Percentiles rank a stretch among this genome's conserved stretches.
These are phyloP conservation scores for Timandra comae DNA, from an alignment of 2,888 invertebrate genomes.

Conservation along the genomic window DNA sequence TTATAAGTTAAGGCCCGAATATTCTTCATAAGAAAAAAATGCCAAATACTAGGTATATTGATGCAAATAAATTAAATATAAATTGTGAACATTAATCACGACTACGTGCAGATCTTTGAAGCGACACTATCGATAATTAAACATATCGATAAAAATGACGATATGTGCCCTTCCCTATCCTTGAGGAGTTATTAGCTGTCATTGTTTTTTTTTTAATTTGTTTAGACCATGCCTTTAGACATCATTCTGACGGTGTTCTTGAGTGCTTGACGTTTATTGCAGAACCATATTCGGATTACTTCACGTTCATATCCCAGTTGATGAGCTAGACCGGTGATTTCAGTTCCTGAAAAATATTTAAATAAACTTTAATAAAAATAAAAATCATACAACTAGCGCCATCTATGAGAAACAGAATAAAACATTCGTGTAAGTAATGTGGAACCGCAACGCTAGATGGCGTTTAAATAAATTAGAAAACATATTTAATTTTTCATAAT, in stretches of 20 bases:
- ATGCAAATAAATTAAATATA: constrained; percentile 42
- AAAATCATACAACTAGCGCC: constrained; percentile 1
- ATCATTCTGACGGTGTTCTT: constrained; percentile 98
- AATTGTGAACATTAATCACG: constrained; percentile 38
- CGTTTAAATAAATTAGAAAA: too few species aligned
- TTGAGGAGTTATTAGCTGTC: constrained; percentile 21
- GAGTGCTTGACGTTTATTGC: constrained; percentile 97
- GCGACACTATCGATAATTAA: constrained; percentile 33
- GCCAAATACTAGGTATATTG: constrained; percentile 31
- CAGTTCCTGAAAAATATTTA: constrained; percentile 84
- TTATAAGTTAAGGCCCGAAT: constrained; percentile 55
- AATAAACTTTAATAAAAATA: constrained; percentile 9
- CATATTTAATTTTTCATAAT: too few species aligned
- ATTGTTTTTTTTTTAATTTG: constrained; percentile 13
- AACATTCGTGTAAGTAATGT: too few species aligned
- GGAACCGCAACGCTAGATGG: too few species aligned
- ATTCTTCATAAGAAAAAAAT: constrained; percentile 32
- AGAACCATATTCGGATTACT: constrained; percentile 99
- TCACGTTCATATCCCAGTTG: constrained; percentile 97
- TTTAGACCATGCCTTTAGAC: constrained; percentile 88
- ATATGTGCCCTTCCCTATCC: constrained; percentile 35
- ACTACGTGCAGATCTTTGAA: constrained; percentile 44
- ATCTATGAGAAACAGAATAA: constrained; percentile 2
- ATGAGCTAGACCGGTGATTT: constrained; percentile 96
- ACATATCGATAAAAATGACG: constrained; percentile 31